Percentiles rank a stretch among this genome's conserved stretches.
Evolutionary conservation across 2,888 invertebrate genomes (phyloP).

Genomic region (Campaea margaritaria): DNA sequence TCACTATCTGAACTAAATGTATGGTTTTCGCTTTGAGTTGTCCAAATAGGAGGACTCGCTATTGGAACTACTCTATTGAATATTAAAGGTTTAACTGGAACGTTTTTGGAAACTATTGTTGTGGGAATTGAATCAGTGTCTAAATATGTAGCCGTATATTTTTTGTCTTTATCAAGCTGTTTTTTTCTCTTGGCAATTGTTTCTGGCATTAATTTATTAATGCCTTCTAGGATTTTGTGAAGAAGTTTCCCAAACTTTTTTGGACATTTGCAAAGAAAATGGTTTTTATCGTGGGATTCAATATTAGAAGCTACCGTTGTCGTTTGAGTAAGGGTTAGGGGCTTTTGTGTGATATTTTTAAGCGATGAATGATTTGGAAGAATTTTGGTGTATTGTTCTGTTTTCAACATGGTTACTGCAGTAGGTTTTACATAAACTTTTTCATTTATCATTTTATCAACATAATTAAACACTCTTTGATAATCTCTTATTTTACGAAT

Average conservation of each 20-base stretch:
- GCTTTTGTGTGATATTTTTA: neutral
- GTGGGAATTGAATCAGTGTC: no score
- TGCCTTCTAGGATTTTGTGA: constrained; percentile 53
- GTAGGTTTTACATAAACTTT: constrained; percentile 53
- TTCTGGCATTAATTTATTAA: constrained; percentile 54
- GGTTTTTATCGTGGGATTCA: neutral
- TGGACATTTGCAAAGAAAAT: constrained; percentile 56
- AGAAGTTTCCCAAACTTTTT: constrained; percentile 48
- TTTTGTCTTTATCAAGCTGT: constrained; percentile 3
- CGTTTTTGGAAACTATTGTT: neutral
- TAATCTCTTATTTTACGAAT: constrained; percentile 69
- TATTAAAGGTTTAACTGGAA: neutral
- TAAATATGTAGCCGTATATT: neutral
- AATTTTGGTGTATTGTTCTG: constrained; percentile 39
- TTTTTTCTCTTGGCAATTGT: neutral
- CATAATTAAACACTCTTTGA: constrained; percentile 67
- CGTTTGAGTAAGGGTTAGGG: neutral
- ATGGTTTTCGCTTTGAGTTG: neutral
- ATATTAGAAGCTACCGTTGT: neutral
- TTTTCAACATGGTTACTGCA: constrained; percentile 35
- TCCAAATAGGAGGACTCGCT: no score
- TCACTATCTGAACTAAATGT: constrained; percentile 2
- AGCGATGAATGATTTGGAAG: neutral
- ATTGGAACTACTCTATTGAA: no score
- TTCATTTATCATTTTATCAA: constrained; percentile 70